phyloP scores from a whole-genome alignment of 2,113 vertebrate species.

The Oncorhynchus kisutch region DNA sequence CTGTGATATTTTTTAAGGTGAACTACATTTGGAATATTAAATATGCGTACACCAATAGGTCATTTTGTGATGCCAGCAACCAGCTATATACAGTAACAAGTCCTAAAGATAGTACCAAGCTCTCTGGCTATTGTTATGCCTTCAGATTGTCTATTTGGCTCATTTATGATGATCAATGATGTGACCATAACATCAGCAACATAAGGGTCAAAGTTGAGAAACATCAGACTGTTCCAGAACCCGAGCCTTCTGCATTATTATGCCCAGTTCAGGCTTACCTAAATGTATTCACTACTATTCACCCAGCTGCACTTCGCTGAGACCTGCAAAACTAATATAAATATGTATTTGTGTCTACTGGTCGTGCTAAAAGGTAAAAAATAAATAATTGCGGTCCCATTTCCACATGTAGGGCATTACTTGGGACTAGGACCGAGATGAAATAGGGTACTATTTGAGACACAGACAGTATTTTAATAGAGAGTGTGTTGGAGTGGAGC shows the following conservation, averaged over 20 bases:
- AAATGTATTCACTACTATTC: constrained; percentile 35
- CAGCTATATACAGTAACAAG: background rate
- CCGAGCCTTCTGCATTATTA: constrained; percentile 23
- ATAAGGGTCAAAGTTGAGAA: constrained; percentile 8
- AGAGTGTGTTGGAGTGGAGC: constrained; percentile 60
- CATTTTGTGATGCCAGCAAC: background rate
- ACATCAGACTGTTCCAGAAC: background rate
- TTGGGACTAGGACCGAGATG: too few relatives aligned
- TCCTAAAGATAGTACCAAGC: background rate
- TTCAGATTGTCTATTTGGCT: background rate
- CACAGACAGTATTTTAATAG: constrained; percentile 57
- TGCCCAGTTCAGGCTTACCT: constrained; percentile 49
- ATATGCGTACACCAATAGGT: background rate
- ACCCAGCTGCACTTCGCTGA: constrained; percentile 38
- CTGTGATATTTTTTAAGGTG: background rate
- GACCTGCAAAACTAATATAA: constrained; percentile 59
- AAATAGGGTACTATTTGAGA: too few relatives aligned
- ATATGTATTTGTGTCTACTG: constrained; percentile 70
- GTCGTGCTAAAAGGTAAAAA: constrained; percentile 66
- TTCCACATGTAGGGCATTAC: too few relatives aligned
- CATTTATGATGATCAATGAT: background rate
- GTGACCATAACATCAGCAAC: constrained; percentile 3
- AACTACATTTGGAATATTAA: background rate
- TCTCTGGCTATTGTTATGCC: background rate
- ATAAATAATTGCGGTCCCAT: too few relatives aligned